Evolutionary conservation across 2,797 vertebrate species (phyloP).

Genomic region (Dendrocincla tyrannina): DNA sequence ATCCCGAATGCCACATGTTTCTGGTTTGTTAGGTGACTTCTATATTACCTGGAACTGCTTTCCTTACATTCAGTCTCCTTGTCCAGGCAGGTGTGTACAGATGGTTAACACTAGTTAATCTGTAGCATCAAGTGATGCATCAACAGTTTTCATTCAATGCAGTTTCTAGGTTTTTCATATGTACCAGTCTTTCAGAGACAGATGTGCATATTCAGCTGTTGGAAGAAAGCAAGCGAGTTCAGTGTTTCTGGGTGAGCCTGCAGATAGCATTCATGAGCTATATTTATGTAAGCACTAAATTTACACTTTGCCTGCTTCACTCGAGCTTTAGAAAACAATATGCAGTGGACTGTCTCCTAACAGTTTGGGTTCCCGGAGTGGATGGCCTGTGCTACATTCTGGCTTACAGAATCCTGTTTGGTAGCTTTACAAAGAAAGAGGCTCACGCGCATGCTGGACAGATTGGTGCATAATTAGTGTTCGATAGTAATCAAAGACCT

Average conservation of each 20-base stretch:
- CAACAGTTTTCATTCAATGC: background rate
- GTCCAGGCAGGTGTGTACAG: background rate
- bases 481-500: background rate
- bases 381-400: background rate
- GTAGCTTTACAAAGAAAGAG: background rate
- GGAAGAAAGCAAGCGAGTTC: background rate
- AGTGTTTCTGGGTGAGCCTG: background rate
- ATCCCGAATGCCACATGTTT: background rate
- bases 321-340: background rate
- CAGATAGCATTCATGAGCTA: background rate
- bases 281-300: background rate
- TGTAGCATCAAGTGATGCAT: background rate
- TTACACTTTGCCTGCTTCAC: background rate
- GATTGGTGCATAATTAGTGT: background rate
- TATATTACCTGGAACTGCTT: background rate
- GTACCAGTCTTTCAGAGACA: background rate
- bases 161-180: background rate
- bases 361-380: background rate
- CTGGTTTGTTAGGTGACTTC: background rate
- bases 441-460: background rate
- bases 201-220: background rate
- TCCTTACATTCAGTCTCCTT: background rate
- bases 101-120: background rate
- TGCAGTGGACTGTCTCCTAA: background rate
- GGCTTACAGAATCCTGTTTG: background rate